Conservation (phyloP, 2,888 invertebrate genomes). For the Cylloceria caligata region DNA sequence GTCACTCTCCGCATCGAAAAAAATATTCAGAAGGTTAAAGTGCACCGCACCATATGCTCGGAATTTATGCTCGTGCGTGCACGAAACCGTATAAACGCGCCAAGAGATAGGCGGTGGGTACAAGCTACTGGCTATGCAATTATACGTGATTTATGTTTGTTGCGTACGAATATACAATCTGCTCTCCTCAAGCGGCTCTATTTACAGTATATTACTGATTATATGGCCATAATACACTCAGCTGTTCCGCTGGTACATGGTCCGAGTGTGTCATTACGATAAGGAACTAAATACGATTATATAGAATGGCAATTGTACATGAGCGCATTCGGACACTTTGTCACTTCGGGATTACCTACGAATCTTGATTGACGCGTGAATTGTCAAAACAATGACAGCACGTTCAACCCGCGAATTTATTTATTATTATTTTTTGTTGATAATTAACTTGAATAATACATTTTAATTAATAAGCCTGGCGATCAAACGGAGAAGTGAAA, state of each 20-base stretch:
- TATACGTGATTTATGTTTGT: conserved; percentile 70
- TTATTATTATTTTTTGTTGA: too few species aligned
- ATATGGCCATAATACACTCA: conserved; percentile 59
- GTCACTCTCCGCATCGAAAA: conserved; percentile 13
- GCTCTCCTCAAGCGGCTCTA: conserved; percentile 43
- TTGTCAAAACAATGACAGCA: conserved; percentile 21
- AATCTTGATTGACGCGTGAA: conserved; percentile 46
- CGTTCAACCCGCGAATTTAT: too few species aligned
- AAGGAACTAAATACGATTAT: conserved; percentile 49
- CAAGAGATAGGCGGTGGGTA: conserved; percentile 49
- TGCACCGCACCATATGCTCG: conserved; percentile 29
- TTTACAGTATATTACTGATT: conserved; percentile 43
- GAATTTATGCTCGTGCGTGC: conserved; percentile 64
- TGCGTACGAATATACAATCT: conserved; percentile 61
- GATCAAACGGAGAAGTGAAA: background rate
- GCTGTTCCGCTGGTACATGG: conserved; percentile 47
- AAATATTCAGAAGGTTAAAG: conserved; percentile 60
- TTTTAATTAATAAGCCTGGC: background rate
- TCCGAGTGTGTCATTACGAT: conserved; percentile 66
- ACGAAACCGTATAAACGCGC: conserved; percentile 38
- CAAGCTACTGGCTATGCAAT: conserved; percentile 67
- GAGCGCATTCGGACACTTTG: conserved; percentile 45
- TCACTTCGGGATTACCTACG: conserved; percentile 38
- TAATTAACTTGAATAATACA: too few species aligned
- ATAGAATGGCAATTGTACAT: conserved; percentile 28